These are phyloP conservation scores for Emberiza fucata DNA, from an alignment of 2,113 vertebrate species.

Conservation along the genomic window DNA sequence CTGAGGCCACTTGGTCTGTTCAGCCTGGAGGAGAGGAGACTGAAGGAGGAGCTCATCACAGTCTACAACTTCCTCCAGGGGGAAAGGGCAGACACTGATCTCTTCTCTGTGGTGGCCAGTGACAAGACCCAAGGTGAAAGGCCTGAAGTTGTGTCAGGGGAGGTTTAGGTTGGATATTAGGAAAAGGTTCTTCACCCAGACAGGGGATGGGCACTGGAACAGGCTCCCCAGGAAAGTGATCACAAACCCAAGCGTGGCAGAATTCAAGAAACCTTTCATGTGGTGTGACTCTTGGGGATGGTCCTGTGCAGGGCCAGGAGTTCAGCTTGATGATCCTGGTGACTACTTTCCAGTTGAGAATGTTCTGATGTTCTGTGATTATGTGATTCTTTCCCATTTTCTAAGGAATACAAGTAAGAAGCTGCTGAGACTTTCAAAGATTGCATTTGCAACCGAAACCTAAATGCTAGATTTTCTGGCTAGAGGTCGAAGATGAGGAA, in stretches of 20 bases:
- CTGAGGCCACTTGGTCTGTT: not conserved
- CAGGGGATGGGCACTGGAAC: not conserved
- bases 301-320: not conserved
- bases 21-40: not conserved
- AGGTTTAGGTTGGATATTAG: not conserved
- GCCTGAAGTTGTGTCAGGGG: not conserved
- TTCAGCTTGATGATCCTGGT: not conserved
- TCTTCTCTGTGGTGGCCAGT: not conserved
- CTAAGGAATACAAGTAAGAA: not conserved
- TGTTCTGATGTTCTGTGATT: not conserved
- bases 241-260: not conserved
- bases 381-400: not conserved
- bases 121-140: not conserved
- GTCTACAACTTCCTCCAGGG: not conserved
- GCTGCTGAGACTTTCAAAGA: not conserved
- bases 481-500: not conserved
- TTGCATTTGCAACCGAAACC: not conserved
- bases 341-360: not conserved
- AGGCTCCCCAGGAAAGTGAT: not conserved
- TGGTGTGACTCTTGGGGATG: too few species aligned
- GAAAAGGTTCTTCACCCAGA: not conserved
- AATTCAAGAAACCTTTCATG: rapidly evolving
- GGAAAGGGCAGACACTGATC: not conserved
- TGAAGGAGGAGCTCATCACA: not conserved
- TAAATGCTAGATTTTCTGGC: not conserved